Percentiles rank a stretch among this genome's conserved stretches.
Evolutionary conservation across 1,140 invertebrate genomes (phyloP).

Genomic region (Hermatobates lingyangjiaoensis): DNA sequence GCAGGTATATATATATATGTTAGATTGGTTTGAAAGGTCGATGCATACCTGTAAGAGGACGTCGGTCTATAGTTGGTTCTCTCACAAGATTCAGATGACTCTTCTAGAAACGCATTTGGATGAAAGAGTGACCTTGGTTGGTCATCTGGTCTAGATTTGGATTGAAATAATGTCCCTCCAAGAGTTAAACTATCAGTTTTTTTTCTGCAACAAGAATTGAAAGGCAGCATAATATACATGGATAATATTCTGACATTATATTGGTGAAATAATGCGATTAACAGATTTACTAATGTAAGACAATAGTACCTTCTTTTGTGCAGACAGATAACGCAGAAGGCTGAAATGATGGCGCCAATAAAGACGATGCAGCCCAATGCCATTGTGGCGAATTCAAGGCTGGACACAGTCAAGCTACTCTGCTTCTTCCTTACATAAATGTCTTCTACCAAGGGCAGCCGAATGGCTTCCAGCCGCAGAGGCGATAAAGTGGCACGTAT

Average conservation of each 20-base stretch:
- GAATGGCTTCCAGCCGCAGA: constrained; percentile 33
- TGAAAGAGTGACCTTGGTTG: constrained; percentile 17
- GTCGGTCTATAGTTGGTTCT: too few species aligned
- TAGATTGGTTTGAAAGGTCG: too few species aligned
- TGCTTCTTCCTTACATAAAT: constrained; percentile 4
- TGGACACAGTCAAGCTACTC: constrained; percentile 28
- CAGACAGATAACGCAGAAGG: constrained; percentile 56
- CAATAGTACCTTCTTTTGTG: constrained; percentile 20
- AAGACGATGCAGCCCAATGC: constrained; percentile 58
- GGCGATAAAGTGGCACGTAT: constrained; percentile 35
- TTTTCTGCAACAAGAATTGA: constrained; percentile 6
- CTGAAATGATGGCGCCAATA: constrained; percentile 50
- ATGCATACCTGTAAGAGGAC: too few species aligned
- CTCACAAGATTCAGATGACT: constrained; percentile 17
- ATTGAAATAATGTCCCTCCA: constrained; percentile 1
- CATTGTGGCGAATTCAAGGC: constrained; percentile 57
- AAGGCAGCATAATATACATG: too few species aligned
- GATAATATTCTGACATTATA: background rate
- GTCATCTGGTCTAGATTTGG: constrained; percentile 12
- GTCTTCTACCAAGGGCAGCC: constrained; percentile 22
- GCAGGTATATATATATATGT: too few species aligned
- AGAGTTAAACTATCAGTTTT: constrained; percentile 9
- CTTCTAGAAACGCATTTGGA: constrained; percentile 20
- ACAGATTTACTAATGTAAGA: too few species aligned
- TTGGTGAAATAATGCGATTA: background rate